Evolutionary conservation across 2,888 invertebrate genomes (phyloP).

Genomic region (Polydrusus pterygomalis): DNA sequence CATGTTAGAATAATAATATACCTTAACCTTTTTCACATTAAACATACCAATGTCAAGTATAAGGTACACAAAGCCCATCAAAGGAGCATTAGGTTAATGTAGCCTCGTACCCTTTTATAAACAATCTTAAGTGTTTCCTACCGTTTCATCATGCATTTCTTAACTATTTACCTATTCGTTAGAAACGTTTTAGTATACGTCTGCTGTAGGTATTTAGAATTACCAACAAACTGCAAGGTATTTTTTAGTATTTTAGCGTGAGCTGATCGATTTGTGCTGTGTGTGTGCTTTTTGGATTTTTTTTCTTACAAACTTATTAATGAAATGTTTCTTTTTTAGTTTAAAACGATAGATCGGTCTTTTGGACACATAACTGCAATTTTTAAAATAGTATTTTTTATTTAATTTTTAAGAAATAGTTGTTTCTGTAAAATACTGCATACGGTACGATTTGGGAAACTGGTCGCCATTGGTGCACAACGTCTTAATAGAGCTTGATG

Average conservation of each 20-base stretch:
- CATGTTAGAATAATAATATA: background rate
- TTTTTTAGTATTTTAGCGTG: background rate
- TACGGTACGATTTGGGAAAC: no score
- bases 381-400: no score
- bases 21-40: background rate
- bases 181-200: conserved; percentile 1
- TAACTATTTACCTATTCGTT: conserved; percentile 24
- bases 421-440: no score
- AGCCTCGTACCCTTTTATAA: conserved; percentile 39
- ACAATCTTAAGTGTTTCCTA: conserved; percentile 41
- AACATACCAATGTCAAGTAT: background rate
- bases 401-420: no score
- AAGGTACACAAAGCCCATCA: conserved; percentile 5
- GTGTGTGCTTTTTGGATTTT: no score
- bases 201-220: conserved; percentile 14
- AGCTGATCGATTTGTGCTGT: background rate
- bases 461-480: no score
- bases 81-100: conserved; percentile 1
- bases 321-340: no score
- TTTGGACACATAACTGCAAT: no score
- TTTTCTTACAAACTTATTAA: no score
- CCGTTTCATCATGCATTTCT: conserved; percentile 34
- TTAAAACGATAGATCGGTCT: no score
- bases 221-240: background rate
- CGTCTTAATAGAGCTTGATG: no score